phyloP scores from a whole-genome alignment of 2,888 invertebrate species.

The Hemithea aestivaria region DNA sequence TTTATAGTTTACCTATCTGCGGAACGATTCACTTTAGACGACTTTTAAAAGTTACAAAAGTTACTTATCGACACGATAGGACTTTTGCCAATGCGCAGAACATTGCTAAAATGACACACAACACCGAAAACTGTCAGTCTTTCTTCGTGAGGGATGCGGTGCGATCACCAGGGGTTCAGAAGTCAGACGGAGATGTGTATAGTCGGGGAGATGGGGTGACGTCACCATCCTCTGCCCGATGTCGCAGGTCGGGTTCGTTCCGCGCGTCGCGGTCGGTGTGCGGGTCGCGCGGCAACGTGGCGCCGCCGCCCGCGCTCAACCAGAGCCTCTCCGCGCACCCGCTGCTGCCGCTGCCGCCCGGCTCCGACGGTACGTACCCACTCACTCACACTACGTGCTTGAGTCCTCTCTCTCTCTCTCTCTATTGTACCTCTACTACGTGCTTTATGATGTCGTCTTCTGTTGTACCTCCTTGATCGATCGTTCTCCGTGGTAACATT shows the following conservation, averaged over 20 bases:
- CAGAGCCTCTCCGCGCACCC: conserved; percentile 95
- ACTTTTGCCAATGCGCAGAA: too few relatives aligned
- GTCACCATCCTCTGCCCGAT: conserved; percentile 78
- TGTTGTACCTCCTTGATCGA: too few relatives aligned
- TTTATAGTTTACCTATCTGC: too few relatives aligned
- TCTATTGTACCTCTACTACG: not conserved
- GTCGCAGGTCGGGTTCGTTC: conserved; percentile 96
- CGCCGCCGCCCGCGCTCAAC: conserved; percentile 72
- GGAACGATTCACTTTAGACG: too few relatives aligned
- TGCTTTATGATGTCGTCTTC: too few relatives aligned
- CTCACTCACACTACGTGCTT: conserved; percentile 2
- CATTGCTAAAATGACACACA: too few relatives aligned
- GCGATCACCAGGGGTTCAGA: too few relatives aligned
- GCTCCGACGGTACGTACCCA: conserved; percentile 76
- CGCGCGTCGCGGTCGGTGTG: conserved; percentile 83
- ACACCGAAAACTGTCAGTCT: too few relatives aligned
- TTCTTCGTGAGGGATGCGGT: too few relatives aligned
- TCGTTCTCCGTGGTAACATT: too few relatives aligned
- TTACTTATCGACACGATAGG: too few relatives aligned
- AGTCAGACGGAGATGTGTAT: not conserved
- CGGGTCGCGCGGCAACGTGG: conserved; percentile 88
- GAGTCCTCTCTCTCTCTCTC: not conserved
- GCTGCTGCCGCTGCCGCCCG: conserved; percentile 92
- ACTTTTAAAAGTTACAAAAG: too few relatives aligned
- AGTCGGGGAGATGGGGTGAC: not conserved